Base-by-base conservation (phyloP, 2,797 vertebrate genomes). In the Sparidentex hasta region DNA sequence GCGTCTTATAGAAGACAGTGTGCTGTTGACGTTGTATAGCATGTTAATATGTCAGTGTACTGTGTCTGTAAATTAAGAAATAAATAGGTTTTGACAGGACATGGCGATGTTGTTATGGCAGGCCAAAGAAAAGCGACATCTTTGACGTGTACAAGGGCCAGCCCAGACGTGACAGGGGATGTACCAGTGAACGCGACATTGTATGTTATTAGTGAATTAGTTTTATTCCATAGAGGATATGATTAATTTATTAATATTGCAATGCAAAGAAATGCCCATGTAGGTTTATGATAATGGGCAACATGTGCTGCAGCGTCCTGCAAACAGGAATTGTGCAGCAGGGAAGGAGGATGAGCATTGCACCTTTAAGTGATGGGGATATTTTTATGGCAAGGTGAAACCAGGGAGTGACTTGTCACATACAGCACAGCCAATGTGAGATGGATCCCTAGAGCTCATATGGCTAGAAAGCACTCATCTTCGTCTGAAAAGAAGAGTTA, bases 331-430 rank as follows among this genome's bases (percentile, higher is more conserved):
- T 70, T 33, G 65, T 81, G 81, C 74, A 77, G 69, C 78, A 74
- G 65, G 51, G 71, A 61, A 65, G 46, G 61, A 71, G 74, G 51
- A 33, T 16, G 70, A 80, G 81, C 77, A 61, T 64, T 83, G 81
- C 78, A 79, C 66, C 83, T 89, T 79, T 74, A 75, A 88, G 23
- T 61, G 68, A 76, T 25, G 52, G 38, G 64, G 59, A 65, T 83
- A 69, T 88, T 83, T 91, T 67, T 76, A 69, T 83, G 63, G 67
- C 89, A 90, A 90, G 87, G 88, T 86, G 77, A 87, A 88, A 81
- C 51, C 44, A 75, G 69, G 79, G 81, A 78, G 79, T 80, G 83
- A 74, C 84, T 80, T 82, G 79, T 81, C 77, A 81, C 47, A 11
- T 67, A 67, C 18, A 38, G 38, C 38, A 38, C 72, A 81, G 74